A percentile compares a stretch with the other conserved stretches of the same genome.
Evolutionary conservation across 2,888 invertebrate species (phyloP).

Genomic region (Acanthosepion esculentum): DNA sequence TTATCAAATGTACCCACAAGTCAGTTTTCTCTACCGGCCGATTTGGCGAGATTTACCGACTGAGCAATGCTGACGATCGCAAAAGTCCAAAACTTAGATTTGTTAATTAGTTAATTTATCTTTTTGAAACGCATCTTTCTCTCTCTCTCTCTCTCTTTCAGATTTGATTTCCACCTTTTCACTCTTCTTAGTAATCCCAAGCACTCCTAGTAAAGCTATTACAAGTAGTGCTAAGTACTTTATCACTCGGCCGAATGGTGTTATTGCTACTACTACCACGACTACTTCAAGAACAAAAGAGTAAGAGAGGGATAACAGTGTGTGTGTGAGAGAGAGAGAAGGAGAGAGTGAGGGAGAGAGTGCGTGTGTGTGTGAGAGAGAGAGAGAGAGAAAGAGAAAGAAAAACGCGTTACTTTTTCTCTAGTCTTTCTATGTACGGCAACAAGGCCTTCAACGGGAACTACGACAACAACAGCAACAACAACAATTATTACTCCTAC

Average conservation of each 20-base stretch:
- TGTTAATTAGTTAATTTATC: not conserved
- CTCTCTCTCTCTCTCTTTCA: not conserved
- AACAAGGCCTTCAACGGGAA: conserved; percentile 1
- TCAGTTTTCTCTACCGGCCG: too few relatives aligned
- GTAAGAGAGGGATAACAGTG: not conserved
- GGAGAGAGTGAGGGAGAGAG: not conserved
- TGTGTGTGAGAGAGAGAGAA: not conserved
- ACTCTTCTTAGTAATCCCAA: not conserved
- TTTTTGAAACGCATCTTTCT: not conserved
- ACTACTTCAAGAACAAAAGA: not conserved
- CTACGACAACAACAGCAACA: not conserved
- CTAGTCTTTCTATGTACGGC: conserved; percentile 33
- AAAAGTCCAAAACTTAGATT: not conserved
- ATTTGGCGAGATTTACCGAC: not conserved
- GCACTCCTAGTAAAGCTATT: not conserved
- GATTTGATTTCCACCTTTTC: not conserved
- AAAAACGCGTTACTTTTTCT: not conserved
- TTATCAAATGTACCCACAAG: not conserved
- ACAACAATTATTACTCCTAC: not conserved
- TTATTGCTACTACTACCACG: not conserved
- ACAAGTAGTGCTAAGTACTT: conserved; percentile 33
- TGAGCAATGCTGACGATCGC: not conserved
- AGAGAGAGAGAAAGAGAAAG: not conserved
- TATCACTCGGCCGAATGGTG: not conserved
- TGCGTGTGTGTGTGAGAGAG: too few relatives aligned